Base-by-base conservation (phyloP, 2,888 invertebrate genomes). In the Campoplex nolae region DNA sequence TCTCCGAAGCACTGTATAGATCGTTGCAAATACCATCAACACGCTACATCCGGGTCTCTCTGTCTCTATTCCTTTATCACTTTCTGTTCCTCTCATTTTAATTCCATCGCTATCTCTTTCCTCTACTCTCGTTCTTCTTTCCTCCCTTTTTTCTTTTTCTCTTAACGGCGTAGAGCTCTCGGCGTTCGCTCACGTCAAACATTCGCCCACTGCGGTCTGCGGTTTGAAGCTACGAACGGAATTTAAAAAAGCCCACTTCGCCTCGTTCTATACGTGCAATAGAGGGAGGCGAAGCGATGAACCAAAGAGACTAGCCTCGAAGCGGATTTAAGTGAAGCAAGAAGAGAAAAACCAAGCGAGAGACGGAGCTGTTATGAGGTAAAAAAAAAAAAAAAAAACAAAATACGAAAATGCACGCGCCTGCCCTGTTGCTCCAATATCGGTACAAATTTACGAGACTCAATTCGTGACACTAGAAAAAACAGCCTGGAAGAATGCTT, bases 191-290 rank as follows among this genome's bases (percentile, higher is more conserved):
- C 86, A 88, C 89, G 88, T 90, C 90, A 90, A 90, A 90, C 90
- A 90, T 90, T 90, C 90, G 90, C 86, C 86, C 87, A 88, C 88
- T 89, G 90, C 90, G 90, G 89, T 90, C 73, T 88, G 90, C 85
- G 88, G 89, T 80, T 84, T 79, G 83, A 85, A 86, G 90, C 86
- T 89, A 85, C 88, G 87, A 85, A 85, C 88, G 81, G 89, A 90
- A 89, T 88, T 90, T 87, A 88, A 90, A 90, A 90, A 90, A 90
- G 86, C 86, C 84, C 84, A 83, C 86, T 87, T 78, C 86, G 84
- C 89, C 84, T 42, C 85, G 74, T 83, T 77, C 56, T 68, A 23
- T 68, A 23, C 70, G n/a, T 45, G 23, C 56, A 45, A 32, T 13
- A 38, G 54, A 68, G 81, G 9, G 65, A 73, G 51, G n/a, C 73